A percentile compares a stretch with the other conserved stretches of the same genome.
These are phyloP conservation scores for Tiphia femorata DNA, from an alignment of 2,888 invertebrate genomes.

Conservation along the genomic window DNA sequence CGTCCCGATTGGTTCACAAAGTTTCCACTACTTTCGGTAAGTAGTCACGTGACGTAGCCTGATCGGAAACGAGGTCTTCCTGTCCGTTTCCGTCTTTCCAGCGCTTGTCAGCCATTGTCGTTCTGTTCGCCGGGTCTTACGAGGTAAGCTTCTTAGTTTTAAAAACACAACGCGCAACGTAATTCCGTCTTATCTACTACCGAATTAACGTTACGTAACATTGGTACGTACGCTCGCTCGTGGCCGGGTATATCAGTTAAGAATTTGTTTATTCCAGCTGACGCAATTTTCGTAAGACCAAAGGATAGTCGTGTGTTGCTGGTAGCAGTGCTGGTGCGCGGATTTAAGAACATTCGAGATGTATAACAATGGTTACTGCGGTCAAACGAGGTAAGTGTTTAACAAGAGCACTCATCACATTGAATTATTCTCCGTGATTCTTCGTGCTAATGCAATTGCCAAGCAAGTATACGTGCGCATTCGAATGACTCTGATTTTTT, in stretches of 20 bases:
- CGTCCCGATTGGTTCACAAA: not conserved
- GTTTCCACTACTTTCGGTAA: not conserved
- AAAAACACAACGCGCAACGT: not conserved
- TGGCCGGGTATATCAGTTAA: constrained; percentile 33
- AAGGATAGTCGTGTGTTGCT: constrained; percentile 28
- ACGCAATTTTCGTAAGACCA: constrained; percentile 41
- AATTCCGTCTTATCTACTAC: not conserved
- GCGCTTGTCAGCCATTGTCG: constrained; percentile 65
- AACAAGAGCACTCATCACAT: not conserved
- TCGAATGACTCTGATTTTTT: not conserved
- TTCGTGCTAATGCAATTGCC: too few species aligned
- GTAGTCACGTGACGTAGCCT: constrained; percentile 8
- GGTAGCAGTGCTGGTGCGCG: constrained; percentile 13
- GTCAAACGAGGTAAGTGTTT: constrained; percentile 62
- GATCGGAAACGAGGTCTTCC: constrained; percentile 54
- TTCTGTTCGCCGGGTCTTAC: constrained; percentile 63
- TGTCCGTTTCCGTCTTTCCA: constrained; percentile 63
- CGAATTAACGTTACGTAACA: not conserved
- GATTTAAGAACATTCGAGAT: constrained; percentile 44
- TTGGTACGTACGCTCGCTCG: not conserved
- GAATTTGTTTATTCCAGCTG: constrained; percentile 55
- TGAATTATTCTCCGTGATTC: not conserved
- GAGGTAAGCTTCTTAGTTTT: constrained; percentile 24
- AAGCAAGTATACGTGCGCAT: not conserved
- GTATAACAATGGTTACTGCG: constrained; percentile 64